Percentiles rank a stretch among this genome's conserved stretches.
phyloP scores from a whole-genome alignment of 2,797 vertebrate species.

The Mus caroli region DNA sequence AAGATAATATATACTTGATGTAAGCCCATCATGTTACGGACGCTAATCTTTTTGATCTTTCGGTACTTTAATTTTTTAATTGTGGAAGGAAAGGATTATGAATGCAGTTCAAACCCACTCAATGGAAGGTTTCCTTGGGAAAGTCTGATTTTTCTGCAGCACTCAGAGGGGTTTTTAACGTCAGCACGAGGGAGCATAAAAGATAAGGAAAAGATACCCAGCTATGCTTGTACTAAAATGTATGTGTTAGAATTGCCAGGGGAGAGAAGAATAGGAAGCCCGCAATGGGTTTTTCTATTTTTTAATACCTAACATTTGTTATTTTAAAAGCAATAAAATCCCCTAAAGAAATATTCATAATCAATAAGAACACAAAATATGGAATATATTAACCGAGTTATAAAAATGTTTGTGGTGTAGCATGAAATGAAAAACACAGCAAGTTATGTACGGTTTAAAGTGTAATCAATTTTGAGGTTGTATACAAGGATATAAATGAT shows the following conservation, averaged over 20 bases:
- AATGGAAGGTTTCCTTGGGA: slow-evolving; percentile 77
- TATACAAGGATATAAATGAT: slow-evolving; percentile 89
- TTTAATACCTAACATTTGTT: slow-evolving; percentile 87
- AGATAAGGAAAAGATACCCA: slow-evolving; percentile 79
- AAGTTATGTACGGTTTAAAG: slow-evolving; percentile 89
- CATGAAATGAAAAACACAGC: slow-evolving; percentile 90
- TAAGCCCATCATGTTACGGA: slow-evolving; percentile 85
- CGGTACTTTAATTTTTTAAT: slow-evolving; percentile 87
- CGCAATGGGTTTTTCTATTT: slow-evolving; percentile 81
- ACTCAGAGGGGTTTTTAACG: slow-evolving; percentile 77
- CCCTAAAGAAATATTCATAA: slow-evolving; percentile 90
- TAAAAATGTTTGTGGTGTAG: slow-evolving; percentile 89
- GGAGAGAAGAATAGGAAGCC: slow-evolving; percentile 82
- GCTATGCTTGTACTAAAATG: slow-evolving; percentile 78
- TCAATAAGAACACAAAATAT: slow-evolving; percentile 91
- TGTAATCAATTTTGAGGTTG: slow-evolving; percentile 91
- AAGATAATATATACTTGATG: slow-evolving; percentile 88
- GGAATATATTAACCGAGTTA: slow-evolving; percentile 91
- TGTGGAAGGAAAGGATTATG: slow-evolving; percentile 82
- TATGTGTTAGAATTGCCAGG: slow-evolving; percentile 83
- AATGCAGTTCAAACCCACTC: slow-evolving; percentile 85
- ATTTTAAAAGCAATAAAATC: slow-evolving; percentile 90
- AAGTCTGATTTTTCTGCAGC: slow-evolving; percentile 72
- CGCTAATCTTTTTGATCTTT: slow-evolving; percentile 85
- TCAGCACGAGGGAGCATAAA: slow-evolving; percentile 81